A percentile compares a stretch with the other conserved stretches of the same genome.
Evolutionary conservation across 1,140 invertebrate species (phyloP).

Genomic region (Heliconius congener): DNA sequence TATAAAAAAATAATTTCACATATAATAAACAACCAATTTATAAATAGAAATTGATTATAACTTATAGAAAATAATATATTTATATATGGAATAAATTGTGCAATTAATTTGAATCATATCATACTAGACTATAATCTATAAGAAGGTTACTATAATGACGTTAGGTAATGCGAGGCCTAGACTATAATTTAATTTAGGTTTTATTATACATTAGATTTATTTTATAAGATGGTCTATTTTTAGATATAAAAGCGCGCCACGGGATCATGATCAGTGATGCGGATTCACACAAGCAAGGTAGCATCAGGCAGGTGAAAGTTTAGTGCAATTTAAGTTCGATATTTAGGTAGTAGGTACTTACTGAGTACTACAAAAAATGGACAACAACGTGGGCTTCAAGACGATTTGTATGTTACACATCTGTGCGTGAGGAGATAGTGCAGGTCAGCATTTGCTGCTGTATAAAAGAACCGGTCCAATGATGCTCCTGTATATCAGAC

Average conservation of each 20-base stretch:
- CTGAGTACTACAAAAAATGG: no score
- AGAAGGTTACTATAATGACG: not conserved
- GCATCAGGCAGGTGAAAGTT: no score
- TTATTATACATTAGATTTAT: conserved; percentile 7
- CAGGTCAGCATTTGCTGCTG: no score
- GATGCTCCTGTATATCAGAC: no score
- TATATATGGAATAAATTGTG: conserved; percentile 8
- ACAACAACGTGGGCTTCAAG: no score
- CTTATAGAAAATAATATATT: not conserved
- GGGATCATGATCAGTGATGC: not conserved
- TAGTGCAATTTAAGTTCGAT: no score
- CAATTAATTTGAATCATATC: not conserved
- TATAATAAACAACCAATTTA: not conserved
- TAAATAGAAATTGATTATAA: not conserved
- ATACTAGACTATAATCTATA: not conserved
- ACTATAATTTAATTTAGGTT: conserved; percentile 12
- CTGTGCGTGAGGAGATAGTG: no score
- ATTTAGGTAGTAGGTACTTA: no score
- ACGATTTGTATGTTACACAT: no score
- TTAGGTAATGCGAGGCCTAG: conserved; percentile 7
- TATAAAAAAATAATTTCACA: not conserved
- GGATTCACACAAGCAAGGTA: no score
- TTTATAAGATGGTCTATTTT: not conserved
- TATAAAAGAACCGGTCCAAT: no score
- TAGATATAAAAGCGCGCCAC: not conserved